Percentiles rank a stretch among this genome's conserved stretches.
Conservation (phyloP, 2,888 invertebrate genomes). For the Tenthredo scrophulariae region DNA sequence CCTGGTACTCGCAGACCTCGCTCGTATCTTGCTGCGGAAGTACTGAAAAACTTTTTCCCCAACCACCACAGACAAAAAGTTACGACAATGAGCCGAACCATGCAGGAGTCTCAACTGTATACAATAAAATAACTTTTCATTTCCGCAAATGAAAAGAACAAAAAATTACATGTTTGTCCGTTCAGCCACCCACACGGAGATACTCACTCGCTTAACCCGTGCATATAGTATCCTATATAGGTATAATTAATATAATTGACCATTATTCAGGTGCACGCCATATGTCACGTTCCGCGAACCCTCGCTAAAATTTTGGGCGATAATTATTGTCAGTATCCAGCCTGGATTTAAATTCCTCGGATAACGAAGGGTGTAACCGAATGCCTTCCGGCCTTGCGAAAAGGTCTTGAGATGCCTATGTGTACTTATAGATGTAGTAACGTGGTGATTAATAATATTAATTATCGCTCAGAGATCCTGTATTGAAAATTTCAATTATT, state of each 20-base stretch:
- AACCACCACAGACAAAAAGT: neutral
- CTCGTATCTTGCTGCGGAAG: neutral
- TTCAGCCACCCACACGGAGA: neutral
- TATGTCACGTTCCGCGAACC: neutral
- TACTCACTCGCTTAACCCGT: neutral
- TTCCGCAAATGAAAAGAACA: neutral
- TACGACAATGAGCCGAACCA: constrained; percentile 27
- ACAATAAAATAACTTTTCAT: neutral
- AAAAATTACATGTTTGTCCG: neutral
- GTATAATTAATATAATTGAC: neutral
- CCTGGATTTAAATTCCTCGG: neutral
- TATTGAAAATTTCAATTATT: neutral
- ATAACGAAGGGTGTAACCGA: neutral
- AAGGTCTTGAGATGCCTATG: neutral
- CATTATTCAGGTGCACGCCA: neutral
- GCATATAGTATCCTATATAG: neutral
- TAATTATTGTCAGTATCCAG: neutral
- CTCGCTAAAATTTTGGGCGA: neutral
- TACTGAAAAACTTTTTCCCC: neutral
- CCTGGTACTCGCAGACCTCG: neutral
- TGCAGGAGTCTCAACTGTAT: neutral
- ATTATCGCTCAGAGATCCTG: neutral
- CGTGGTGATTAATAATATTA: neutral
- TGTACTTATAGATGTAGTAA: neutral
- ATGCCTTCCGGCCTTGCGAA: neutral